Percentiles rank a stretch among this genome's conserved stretches.
Evolutionary conservation across 2,888 invertebrate species (phyloP).

Genomic region (Chloroclystis v-ata): DNA sequence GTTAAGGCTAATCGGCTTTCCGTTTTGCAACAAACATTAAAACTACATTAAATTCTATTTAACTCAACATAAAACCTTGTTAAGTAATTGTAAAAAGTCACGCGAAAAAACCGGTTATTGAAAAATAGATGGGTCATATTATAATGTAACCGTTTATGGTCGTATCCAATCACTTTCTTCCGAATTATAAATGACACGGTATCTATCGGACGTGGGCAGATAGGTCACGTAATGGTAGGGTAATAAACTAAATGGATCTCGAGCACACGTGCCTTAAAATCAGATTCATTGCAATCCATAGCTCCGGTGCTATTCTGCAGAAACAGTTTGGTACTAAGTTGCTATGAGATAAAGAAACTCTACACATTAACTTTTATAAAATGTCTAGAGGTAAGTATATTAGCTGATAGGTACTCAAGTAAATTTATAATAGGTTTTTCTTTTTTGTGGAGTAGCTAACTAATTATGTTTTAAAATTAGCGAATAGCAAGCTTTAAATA

Average conservation of each 20-base stretch:
- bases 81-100: constrained; percentile 59
- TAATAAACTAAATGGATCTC: constrained; percentile 47
- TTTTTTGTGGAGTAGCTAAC: no score
- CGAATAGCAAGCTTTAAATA: no score
- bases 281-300: constrained; percentile 6
- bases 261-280: constrained; percentile 39
- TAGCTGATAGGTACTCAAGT: no score
- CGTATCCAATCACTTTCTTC: constrained; percentile 34
- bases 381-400: no score
- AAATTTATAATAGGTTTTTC: no score
- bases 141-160: constrained; percentile 21
- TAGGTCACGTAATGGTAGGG: constrained; percentile 54
- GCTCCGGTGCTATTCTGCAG: background rate
- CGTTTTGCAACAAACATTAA: constrained; percentile 64
- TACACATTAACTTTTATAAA: no score
- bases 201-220: constrained; percentile 45
- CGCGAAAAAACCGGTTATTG: constrained; percentile 37
- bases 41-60: constrained; percentile 70
- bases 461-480: no score
- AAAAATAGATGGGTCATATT: constrained; percentile 12
- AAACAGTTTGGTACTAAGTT: no score
- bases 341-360: no score
- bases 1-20: constrained; percentile 52
- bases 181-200: constrained; percentile 59
- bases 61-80: constrained; percentile 53